Percentiles rank a stretch among this genome's conserved stretches.
Conservation (phyloP, 2,113 vertebrate genomes). For the Zosterops lateralis region DNA sequence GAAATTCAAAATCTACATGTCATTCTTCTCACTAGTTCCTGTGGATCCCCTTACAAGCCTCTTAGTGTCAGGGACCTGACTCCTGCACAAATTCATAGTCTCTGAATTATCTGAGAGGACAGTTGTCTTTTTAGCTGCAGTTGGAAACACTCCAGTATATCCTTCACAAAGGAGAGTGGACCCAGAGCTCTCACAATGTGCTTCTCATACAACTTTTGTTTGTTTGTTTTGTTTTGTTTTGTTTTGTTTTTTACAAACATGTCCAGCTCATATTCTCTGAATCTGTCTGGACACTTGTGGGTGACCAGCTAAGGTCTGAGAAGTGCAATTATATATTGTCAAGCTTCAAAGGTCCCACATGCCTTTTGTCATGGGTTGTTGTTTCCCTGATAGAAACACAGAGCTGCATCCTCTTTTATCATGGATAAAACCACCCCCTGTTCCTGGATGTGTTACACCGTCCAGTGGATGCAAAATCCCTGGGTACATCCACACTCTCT, state of each 20-base stretch:
- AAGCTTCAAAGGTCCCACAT: accelerated
- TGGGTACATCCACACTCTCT: not conserved
- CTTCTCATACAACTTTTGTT: not conserved
- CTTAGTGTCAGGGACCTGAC: not conserved
- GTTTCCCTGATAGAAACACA: not conserved
- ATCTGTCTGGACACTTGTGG: not conserved
- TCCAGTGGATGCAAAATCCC: not conserved
- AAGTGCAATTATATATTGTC: not conserved
- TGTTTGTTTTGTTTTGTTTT: not conserved
- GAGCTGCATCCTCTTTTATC: not conserved
- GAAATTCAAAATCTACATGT: not conserved
- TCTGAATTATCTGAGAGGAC: not conserved
- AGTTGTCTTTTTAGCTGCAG: not conserved
- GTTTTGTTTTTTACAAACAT: not conserved
- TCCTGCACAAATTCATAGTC: not conserved
- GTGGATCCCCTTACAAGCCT: accelerated
- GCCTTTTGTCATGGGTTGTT: not conserved
- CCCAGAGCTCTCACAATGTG: not conserved
- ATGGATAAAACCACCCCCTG: not conserved
- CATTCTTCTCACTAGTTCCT: accelerated
- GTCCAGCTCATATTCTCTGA: not conserved
- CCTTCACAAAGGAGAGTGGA: not conserved
- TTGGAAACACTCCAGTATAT: accelerated
- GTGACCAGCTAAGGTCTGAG: not conserved
- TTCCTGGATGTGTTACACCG: accelerated